Conservation (phyloP, 2,888 invertebrate species). For the Gasteruption jaculator region DNA sequence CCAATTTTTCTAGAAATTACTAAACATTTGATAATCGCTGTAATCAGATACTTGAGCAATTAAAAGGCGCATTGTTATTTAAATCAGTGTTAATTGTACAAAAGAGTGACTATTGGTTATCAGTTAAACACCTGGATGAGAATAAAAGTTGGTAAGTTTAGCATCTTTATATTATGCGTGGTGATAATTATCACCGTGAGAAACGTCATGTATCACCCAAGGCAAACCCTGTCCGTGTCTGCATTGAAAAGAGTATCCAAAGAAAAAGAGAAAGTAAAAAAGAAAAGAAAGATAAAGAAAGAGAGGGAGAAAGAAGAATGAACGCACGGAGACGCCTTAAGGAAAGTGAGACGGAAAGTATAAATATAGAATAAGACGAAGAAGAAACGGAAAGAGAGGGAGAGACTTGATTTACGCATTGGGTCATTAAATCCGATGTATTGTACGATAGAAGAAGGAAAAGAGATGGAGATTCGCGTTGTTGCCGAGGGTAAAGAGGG, state of each 20-base stretch:
- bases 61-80: no score
- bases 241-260: slow-evolving; percentile 27
- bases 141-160: no score
- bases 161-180: no score
- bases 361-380: slow-evolving; percentile 13
- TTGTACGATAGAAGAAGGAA: slow-evolving; percentile 32
- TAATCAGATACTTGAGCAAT: no score
- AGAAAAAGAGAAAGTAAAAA: slow-evolving; percentile 9
- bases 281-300: slow-evolving; percentile 13
- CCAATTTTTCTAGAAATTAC: no score
- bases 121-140: no score
- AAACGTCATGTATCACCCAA: slow-evolving; percentile 34
- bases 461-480: no score
- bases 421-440: slow-evolving; percentile 41
- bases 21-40: no score
- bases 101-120: no score
- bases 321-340: slow-evolving; percentile 7
- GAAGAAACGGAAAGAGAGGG: slow-evolving; percentile 11
- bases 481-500: no score
- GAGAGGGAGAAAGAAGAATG: slow-evolving; percentile 11
- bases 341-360: slow-evolving; percentile 15
- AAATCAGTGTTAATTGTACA: no score
- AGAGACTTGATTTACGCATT: slow-evolving; percentile 38
- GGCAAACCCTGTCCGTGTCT: slow-evolving; percentile 23
- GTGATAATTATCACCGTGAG: slow-evolving; percentile 43